Conservation (phyloP, 2,113 vertebrate species). For the Natator depressus region DNA sequence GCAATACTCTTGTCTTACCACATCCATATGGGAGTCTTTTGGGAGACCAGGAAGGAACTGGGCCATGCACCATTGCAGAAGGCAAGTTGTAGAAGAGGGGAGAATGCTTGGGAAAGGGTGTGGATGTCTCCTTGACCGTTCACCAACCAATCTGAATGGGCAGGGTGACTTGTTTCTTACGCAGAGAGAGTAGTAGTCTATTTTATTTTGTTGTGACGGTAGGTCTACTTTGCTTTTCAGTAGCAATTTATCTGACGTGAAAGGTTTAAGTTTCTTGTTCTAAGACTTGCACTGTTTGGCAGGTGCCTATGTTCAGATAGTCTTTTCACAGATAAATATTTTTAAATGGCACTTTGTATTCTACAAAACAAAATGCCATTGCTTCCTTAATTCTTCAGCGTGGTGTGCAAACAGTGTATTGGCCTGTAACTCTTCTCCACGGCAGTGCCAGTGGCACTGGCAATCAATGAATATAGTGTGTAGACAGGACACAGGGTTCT, state of each 20-base stretch:
- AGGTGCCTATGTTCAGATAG: background rate
- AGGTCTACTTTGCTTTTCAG: conserved; percentile 12
- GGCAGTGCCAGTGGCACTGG: background rate
- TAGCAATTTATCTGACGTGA: background rate
- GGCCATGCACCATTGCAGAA: background rate
- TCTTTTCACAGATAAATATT: background rate
- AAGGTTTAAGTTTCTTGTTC: background rate
- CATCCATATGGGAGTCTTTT: background rate
- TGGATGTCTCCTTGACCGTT: background rate
- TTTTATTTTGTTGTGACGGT: background rate
- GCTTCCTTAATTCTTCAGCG: background rate
- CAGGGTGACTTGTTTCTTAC: background rate
- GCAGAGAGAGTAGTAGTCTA: background rate
- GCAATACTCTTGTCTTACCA: background rate
- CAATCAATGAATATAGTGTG: background rate
- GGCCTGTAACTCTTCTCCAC: background rate
- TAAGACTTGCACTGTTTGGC: background rate
- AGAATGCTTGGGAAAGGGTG: background rate
- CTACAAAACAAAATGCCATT: background rate
- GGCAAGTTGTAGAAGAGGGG: background rate
- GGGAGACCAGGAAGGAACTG: background rate
- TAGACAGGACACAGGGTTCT: background rate
- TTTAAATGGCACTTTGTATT: background rate
- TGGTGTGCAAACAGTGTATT: background rate
- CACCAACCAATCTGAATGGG: background rate